These are phyloP conservation scores for Orthonychiurus folsomi DNA, from an alignment of 2,888 invertebrate species.

Conservation along the genomic window DNA sequence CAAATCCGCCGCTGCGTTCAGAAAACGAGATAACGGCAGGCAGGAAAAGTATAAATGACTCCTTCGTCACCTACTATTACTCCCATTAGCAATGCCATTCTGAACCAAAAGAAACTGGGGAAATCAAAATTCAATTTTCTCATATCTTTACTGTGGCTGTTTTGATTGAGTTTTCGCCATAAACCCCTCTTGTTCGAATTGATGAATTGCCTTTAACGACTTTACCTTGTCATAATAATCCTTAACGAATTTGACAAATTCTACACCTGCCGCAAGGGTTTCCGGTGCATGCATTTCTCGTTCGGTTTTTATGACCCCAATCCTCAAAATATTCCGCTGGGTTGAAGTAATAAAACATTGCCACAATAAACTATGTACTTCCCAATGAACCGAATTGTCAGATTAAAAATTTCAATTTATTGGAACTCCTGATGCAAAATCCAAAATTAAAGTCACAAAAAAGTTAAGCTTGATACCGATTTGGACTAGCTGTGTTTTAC, in stretches of 20 bases:
- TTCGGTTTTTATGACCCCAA: slow-evolving; percentile 67
- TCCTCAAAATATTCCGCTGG: slow-evolving; percentile 75
- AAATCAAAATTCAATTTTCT: not conserved
- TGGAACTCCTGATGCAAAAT: too few species aligned
- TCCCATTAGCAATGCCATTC: not conserved
- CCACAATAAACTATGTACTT: slow-evolving; percentile 86
- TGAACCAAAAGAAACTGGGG: not conserved
- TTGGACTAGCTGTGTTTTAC: too few species aligned
- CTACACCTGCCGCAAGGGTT: not conserved
- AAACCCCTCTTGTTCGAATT: too few species aligned
- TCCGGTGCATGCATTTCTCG: slow-evolving; percentile 52
- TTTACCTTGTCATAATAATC: slow-evolving; percentile 2
- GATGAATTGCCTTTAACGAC: slow-evolving; percentile 3
- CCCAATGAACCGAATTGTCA: too few species aligned
- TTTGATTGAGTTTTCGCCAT: too few species aligned
- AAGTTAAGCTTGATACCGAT: too few species aligned
- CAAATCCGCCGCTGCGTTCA: not conserved
- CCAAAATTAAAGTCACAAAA: too few species aligned
- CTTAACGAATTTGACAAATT: slow-evolving; percentile 10
- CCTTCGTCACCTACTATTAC: not conserved
- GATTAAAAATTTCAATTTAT: too few species aligned
- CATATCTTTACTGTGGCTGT: too few species aligned
- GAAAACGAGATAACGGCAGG: too few species aligned
- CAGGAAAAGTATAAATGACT: not conserved
- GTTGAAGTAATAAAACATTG: slow-evolving; percentile 74